Evolutionary conservation across 2,113 vertebrate species (phyloP).

Genomic region (Pelecanus crispus): DNA sequence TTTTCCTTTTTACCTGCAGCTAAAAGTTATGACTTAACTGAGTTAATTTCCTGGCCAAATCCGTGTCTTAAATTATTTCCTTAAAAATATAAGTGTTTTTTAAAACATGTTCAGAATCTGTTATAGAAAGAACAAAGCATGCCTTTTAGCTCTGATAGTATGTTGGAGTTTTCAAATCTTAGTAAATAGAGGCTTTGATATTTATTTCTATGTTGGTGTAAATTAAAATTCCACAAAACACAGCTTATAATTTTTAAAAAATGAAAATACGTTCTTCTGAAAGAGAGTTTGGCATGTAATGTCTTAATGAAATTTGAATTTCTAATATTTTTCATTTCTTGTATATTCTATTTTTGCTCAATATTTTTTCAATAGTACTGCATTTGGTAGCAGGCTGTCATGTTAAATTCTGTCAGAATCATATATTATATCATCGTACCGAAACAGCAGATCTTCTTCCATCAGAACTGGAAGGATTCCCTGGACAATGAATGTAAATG

Average conservation of each 20-base stretch:
- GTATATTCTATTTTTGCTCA: background rate
- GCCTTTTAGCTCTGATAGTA: background rate
- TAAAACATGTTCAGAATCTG: background rate
- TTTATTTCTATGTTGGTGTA: background rate
- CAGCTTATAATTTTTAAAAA: background rate
- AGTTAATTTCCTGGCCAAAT: background rate
- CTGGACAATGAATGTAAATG: background rate
- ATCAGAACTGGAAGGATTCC: background rate
- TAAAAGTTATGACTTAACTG: background rate
- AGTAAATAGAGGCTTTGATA: background rate
- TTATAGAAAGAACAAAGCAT: background rate
- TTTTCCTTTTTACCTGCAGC: background rate
- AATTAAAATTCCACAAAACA: background rate
- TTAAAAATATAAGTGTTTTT: background rate
- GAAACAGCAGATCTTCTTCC: background rate
- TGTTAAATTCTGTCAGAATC: background rate
- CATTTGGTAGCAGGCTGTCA: background rate
- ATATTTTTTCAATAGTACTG: background rate
- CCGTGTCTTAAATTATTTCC: background rate
- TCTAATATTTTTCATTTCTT: background rate
- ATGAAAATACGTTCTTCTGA: background rate
- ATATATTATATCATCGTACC: background rate
- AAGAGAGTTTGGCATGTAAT: background rate
- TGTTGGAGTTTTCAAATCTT: background rate
- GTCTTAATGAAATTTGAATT: background rate